Conservation (phyloP, 2,888 invertebrate species). For the Plebejus argus region DNA sequence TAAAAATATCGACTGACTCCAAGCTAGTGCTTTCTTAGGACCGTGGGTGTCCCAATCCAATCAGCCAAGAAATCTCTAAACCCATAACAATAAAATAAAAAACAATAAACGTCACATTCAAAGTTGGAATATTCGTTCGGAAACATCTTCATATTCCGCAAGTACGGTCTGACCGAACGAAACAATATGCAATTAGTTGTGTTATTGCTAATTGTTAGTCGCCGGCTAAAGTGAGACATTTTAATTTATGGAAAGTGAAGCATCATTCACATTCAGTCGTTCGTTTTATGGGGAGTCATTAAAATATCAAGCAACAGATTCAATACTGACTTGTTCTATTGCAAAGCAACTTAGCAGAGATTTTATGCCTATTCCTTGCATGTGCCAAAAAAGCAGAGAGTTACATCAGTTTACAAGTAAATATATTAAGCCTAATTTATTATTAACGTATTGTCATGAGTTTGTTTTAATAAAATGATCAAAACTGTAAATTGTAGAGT, state of each 20-base stretch:
- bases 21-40: neutral
- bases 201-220: constrained; percentile 66
- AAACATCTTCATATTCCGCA: constrained; percentile 50
- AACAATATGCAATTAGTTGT: constrained; percentile 60
- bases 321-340: neutral
- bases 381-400: neutral
- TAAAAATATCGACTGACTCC: neutral
- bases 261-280: neutral
- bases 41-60: neutral
- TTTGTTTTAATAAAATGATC: too few relatives aligned
- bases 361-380: neutral
- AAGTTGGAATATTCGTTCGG: constrained; percentile 26
- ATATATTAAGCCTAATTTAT: neutral
- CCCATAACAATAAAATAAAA: constrained; percentile 23
- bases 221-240: constrained; percentile 22
- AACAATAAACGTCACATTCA: constrained; percentile 18
- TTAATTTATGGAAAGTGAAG: constrained; percentile 31
- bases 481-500: neutral
- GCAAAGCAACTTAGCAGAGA: constrained; percentile 1
- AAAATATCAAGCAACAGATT: neutral
- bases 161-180: constrained; percentile 32
- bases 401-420: neutral
- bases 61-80: neutral
- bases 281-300: constrained; percentile 3
- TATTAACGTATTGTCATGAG: neutral